Percentiles rank a stretch among this genome's conserved stretches.
These are phyloP conservation scores for Cyrtorhinus lividipennis DNA, from an alignment of 1,140 invertebrate genomes.

Conservation along the genomic window DNA sequence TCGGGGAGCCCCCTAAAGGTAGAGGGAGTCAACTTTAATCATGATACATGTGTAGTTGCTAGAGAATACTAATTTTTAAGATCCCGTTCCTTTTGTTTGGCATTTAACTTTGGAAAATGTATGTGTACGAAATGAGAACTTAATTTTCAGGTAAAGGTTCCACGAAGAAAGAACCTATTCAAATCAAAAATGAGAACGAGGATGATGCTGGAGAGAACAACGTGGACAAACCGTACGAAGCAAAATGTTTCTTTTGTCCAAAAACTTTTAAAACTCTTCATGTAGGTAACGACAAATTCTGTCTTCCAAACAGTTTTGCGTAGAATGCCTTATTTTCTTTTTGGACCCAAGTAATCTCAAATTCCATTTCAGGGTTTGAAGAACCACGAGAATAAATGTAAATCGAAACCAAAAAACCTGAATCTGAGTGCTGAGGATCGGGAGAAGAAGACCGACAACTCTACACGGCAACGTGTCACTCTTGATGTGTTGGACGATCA, in stretches of 20 bases:
- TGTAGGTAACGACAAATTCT: neutral
- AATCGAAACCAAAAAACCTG: neutral
- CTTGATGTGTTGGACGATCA: neutral
- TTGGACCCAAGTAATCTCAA: too few species aligned
- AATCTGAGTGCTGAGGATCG: neutral
- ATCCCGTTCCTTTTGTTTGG: too few species aligned
- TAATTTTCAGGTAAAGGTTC: neutral
- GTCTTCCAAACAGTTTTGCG: too few species aligned
- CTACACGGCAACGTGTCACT: neutral
- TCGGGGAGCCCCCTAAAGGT: neutral
- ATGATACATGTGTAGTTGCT: too few species aligned
- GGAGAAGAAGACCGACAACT: neutral
- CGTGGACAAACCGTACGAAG: neutral
- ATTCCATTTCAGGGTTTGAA: conserved; percentile 7
- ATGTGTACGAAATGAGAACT: too few species aligned
- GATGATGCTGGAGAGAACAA: neutral
- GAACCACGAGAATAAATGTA: conserved; percentile 12
- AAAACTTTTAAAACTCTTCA: neutral
- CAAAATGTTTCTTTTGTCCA: conserved; percentile 3
- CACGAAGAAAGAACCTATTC: neutral
- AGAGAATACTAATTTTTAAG: too few species aligned
- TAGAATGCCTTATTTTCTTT: too few species aligned
- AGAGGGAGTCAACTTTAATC: too few species aligned
- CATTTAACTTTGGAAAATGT: too few species aligned
- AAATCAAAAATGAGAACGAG: neutral